Evolutionary conservation across 2,797 vertebrate species (phyloP).

Genomic region (Gephyroberyx darwinii): DNA sequence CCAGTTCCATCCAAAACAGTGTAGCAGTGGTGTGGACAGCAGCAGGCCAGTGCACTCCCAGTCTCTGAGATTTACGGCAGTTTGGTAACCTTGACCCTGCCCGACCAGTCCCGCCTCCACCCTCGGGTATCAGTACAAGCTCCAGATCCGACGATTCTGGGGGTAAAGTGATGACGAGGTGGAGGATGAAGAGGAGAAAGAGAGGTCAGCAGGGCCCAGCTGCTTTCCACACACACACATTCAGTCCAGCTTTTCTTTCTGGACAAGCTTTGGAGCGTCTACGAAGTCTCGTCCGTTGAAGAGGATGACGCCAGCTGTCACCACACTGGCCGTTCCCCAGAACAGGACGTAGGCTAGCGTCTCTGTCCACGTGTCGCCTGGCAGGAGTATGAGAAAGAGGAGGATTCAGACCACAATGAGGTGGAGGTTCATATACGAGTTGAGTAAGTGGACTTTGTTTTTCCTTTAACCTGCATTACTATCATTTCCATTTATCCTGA

Average conservation of each 20-base stretch:
- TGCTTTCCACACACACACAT: constrained; percentile 98
- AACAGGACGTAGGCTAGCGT: constrained; percentile 95
- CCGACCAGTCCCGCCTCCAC: not conserved
- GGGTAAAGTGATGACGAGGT: constrained; percentile 62
- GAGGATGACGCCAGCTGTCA: constrained; percentile 92
- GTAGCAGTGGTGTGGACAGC: constrained; percentile 71
- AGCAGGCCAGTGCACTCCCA: constrained; percentile 61
- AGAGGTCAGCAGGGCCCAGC: constrained; percentile 86
- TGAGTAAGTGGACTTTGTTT: too few relatives aligned
- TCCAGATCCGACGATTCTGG: constrained; percentile 82
- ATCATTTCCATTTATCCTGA: too few relatives aligned
- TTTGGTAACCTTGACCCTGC: constrained; percentile 21
- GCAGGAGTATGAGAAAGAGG: not conserved
- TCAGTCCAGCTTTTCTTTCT: constrained; percentile 99
- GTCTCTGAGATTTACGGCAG: constrained; percentile 29
- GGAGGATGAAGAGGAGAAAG: constrained; percentile 59
- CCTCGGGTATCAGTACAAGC: constrained; percentile 80
- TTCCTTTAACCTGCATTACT: too few relatives aligned
- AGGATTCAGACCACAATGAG: too few relatives aligned
- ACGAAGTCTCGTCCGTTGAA: constrained; percentile 97
- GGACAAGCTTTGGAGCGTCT: constrained; percentile 91
- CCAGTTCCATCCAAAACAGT: constrained; percentile 24
- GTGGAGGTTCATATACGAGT: too few relatives aligned
- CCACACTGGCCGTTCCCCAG: constrained; percentile 91
- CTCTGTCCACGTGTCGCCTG: constrained; percentile 96